Evolutionary conservation across 2,888 invertebrate genomes (phyloP).

Genomic region (Tetrapedia diversipes): DNA sequence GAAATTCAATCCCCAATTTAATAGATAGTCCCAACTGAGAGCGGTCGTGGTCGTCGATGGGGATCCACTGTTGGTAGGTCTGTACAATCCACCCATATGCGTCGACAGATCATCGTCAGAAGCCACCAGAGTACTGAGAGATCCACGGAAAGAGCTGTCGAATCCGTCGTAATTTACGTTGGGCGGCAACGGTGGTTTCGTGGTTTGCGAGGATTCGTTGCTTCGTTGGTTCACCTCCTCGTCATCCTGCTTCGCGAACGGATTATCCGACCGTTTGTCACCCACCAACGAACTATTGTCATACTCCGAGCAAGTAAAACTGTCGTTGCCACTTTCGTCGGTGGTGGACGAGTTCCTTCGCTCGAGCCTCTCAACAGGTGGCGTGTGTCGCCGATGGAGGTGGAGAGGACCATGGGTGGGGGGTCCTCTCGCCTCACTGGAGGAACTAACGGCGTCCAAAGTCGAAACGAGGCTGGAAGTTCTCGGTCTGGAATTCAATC

Average conservation of each 20-base stretch:
- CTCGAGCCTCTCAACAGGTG: slow-evolving; percentile 87
- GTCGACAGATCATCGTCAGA: slow-evolving; percentile 94
- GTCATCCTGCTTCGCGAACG: slow-evolving; percentile 85
- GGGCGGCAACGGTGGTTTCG: slow-evolving; percentile 88
- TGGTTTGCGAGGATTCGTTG: slow-evolving; percentile 83
- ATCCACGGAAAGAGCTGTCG: slow-evolving; percentile 97
- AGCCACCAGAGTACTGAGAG: slow-evolving; percentile 95
- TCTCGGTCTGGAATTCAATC: slow-evolving; percentile 93
- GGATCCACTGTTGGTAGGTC: slow-evolving; percentile 90
- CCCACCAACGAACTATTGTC: slow-evolving; percentile 94
- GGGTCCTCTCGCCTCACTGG: slow-evolving; percentile 90
- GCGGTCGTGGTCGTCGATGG: slow-evolving; percentile 86
- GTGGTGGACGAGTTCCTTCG: slow-evolving; percentile 93
- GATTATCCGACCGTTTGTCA: slow-evolving; percentile 88
- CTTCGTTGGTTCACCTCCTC: slow-evolving; percentile 79
- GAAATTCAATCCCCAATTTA: slow-evolving; percentile 98
- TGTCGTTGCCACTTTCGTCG: slow-evolving; percentile 97
- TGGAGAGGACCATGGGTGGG: slow-evolving; percentile 88
- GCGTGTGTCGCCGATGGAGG: slow-evolving; percentile 86
- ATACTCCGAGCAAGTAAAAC: slow-evolving; percentile 98
- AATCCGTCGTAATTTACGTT: slow-evolving; percentile 93
- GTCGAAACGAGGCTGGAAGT: slow-evolving; percentile 96
- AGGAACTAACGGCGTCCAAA: slow-evolving; percentile 96
- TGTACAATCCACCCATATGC: slow-evolving; percentile 91
- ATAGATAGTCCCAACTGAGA: slow-evolving; percentile 95